phyloP scores from a whole-genome alignment of 2,888 invertebrate species.

The Slavum lentiscoides region DNA sequence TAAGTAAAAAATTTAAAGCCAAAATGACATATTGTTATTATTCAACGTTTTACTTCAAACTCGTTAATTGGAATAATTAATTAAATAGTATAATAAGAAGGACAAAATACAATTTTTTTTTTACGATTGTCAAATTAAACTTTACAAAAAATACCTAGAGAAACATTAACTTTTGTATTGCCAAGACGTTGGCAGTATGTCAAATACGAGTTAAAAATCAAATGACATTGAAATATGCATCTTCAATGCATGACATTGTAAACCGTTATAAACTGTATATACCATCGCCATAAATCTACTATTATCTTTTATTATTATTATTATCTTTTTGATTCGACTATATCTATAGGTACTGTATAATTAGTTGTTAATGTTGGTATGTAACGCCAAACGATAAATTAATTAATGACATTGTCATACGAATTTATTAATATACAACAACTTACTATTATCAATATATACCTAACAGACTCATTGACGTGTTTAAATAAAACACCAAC shows the following conservation, averaged over 20 bases:
- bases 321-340: no score
- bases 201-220: conserved; percentile 30
- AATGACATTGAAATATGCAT: conserved; percentile 33
- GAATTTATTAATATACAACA: no score
- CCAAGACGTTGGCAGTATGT: conserved; percentile 33
- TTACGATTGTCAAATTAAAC: no score
- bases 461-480: neutral
- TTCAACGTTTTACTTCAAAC: neutral
- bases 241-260: conserved; percentile 1
- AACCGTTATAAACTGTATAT: neutral
- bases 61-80: neutral
- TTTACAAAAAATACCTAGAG: neutral
- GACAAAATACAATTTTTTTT: neutral
- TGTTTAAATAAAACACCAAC: neutral
- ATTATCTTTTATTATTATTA: no score
- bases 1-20: no score
- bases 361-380: no score
- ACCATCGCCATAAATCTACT: no score
- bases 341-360: no score
- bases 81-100: neutral
- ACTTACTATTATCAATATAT: neutral
- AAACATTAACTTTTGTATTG: conserved; percentile 10
- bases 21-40: no score
- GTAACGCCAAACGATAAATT: no score
- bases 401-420: no score